phyloP scores from a whole-genome alignment of 2,888 invertebrate genomes.

The Odontocolon sp. region DNA sequence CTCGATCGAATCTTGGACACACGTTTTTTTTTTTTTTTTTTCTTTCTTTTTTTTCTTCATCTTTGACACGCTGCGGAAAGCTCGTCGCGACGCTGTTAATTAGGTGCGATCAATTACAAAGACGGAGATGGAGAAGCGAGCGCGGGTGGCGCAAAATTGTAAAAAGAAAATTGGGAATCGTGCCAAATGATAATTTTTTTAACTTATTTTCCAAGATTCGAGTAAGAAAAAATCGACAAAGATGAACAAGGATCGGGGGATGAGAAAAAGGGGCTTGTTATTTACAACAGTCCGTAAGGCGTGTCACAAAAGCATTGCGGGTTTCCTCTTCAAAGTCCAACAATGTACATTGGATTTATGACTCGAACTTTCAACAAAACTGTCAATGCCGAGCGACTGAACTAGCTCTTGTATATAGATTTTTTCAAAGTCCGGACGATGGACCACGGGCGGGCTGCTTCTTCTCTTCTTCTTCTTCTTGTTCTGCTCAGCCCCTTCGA shows the following conservation, averaged over 20 bases:
- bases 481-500: constrained; percentile 62
- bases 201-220: constrained; percentile 29
- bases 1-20: constrained; percentile 51
- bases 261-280: constrained; percentile 71
- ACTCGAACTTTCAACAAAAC: constrained; percentile 80
- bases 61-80: constrained; percentile 54
- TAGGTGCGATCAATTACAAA: constrained; percentile 62
- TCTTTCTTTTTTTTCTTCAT: neutral
- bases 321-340: constrained; percentile 80
- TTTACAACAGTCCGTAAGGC: constrained; percentile 78
- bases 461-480: no score
- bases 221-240: constrained; percentile 51
- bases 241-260: constrained; percentile 32
- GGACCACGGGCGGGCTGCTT: constrained; percentile 56
- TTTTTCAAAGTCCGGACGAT: constrained; percentile 17
- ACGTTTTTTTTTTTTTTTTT: constrained; percentile 35
- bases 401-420: constrained; percentile 47
- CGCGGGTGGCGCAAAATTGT: constrained; percentile 47
- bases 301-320: constrained; percentile 80
- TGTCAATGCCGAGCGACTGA: constrained; percentile 74
- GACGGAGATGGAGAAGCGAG: constrained; percentile 19
- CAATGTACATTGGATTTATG: constrained; percentile 79
- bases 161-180: constrained; percentile 25
- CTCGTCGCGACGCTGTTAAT: constrained; percentile 61
- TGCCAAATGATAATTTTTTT: constrained; percentile 42